Evolutionary conservation across 2,113 vertebrate genomes (phyloP).

Genomic region (Cichladusa arquata): DNA sequence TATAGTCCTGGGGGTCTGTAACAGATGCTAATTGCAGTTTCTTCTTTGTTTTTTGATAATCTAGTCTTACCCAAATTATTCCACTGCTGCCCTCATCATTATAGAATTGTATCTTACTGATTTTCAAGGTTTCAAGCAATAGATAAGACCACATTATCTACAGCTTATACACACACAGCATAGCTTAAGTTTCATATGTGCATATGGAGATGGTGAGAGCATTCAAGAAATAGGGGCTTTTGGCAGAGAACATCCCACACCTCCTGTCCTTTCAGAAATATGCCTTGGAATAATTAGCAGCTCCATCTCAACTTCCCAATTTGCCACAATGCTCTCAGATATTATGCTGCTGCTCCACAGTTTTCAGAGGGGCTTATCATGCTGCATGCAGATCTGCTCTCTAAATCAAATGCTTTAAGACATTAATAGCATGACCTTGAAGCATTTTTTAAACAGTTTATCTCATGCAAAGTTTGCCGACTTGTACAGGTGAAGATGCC

Average conservation of each 20-base stretch:
- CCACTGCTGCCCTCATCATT: conserved; percentile 35
- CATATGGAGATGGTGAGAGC: conserved; percentile 64
- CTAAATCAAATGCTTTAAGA: conserved; percentile 14
- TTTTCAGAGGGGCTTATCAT: conserved; percentile 42
- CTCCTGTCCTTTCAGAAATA: conserved; percentile 69
- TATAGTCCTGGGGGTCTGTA: conserved; percentile 50
- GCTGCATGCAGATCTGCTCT: conserved; percentile 42
- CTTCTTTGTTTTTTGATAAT: conserved; percentile 56
- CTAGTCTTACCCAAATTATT: conserved; percentile 56
- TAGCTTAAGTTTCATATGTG: conserved; percentile 65
- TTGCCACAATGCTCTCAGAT: conserved; percentile 68
- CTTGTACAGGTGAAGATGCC: neutral
- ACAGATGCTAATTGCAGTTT: conserved; percentile 62
- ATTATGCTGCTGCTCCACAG: conserved; percentile 62
- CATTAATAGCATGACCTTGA: conserved; percentile 38
- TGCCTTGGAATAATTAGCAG: conserved; percentile 67
- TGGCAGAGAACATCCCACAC: conserved; percentile 63
- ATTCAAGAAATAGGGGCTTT: conserved; percentile 63
- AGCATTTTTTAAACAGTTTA: neutral
- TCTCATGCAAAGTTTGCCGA: neutral
- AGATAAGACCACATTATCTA: conserved; percentile 55
- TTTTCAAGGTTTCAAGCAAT: conserved; percentile 46
- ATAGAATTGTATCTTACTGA: conserved; percentile 23
- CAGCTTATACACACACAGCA: conserved; percentile 36
- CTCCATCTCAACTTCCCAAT: conserved; percentile 69